A percentile compares a stretch with the other conserved stretches of the same genome.
Conservation (phyloP, 2,113 vertebrate species). For the Varanus komodoensis region DNA sequence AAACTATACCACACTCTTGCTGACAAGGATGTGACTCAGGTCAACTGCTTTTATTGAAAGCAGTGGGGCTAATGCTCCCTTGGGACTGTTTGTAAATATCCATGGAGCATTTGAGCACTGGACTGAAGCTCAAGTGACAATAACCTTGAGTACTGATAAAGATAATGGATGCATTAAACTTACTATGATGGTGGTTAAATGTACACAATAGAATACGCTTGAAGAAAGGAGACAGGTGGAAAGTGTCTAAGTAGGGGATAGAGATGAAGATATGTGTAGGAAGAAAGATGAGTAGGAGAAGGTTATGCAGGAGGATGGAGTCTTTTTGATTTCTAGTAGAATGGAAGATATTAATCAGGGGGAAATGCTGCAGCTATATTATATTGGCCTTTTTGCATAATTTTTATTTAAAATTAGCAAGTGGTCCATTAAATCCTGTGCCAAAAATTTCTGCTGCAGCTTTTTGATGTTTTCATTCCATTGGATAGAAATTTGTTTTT, state of each 20-base stretch:
- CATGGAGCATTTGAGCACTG: not conserved
- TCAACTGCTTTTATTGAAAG: conserved; percentile 9
- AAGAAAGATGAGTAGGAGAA: not conserved
- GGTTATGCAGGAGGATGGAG: not conserved
- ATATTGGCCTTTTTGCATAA: too few species aligned
- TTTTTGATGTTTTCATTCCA: too few species aligned
- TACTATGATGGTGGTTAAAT: conserved; percentile 6
- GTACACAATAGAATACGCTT: not conserved
- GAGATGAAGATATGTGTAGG: not conserved
- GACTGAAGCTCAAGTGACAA: not conserved
- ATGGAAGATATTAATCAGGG: not conserved
- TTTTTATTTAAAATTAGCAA: too few species aligned
- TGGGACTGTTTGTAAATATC: conserved; percentile 12
- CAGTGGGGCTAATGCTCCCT: not conserved
- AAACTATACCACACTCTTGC: not conserved
- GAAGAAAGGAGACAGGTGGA: not conserved
- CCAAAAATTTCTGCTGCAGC: too few species aligned
- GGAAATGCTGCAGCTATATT: not conserved
- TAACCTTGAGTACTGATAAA: conserved; percentile 10
- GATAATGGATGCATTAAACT: conserved; percentile 17
- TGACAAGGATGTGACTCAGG: not conserved
- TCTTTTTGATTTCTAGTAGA: not conserved
- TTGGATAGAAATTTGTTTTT: too few species aligned
- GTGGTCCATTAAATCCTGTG: too few species aligned
- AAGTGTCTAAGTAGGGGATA: not conserved